Evolutionary conservation across 2,888 invertebrate genomes (phyloP), one percentile per base, ranked within the genome.

Genomic region (Pharmacophagus antenor): DNA sequence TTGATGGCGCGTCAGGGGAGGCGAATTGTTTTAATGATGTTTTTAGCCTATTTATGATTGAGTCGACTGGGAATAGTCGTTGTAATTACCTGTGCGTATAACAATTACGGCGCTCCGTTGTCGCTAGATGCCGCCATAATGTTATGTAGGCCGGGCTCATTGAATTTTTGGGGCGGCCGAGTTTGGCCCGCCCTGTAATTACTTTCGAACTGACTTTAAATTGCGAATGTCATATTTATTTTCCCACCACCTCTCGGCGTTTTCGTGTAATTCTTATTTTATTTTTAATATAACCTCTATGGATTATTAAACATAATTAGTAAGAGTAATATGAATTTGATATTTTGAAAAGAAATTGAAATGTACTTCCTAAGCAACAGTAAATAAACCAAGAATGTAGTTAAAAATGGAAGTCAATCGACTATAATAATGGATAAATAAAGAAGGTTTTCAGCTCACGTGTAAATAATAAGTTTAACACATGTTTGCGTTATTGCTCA

Each of bases 1-100:
- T 75, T 75, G 76, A 77, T 74, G 73, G 69, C 65, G 64, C 66
- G 72, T 71, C 73, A 70, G 65, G 65, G 65, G 64, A 63, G 65
- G 62, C 17, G 62, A 66, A 70, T 66, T 67, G 69, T 68, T 72
- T 66, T 68, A 70, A 71, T 67, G 69, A 65, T 65, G 64, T 65
- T 65, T 60, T 63, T 50, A 61, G 61, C 63, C 63, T 62, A 60
- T 62, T 65, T 62, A 47, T 52, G 47, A 62, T 62, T 60, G 50
- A 49, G 58, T 58, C 60, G 31, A 52, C 55, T 56, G 56, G 64
- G 61, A 63, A 68, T 61, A 60, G 59, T 50, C 55, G 44, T n/a
- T 59, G 46, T 62, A 61, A 60, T 61, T 62, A 54, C 56, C 48
- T 58, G 60, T 46, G 31, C 49, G 42, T 51, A 20, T 54, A 48